These are phyloP conservation scores for Trissonchulus latispiculum DNA, from an alignment of 2,888 invertebrate genomes.

Conservation along the genomic window DNA sequence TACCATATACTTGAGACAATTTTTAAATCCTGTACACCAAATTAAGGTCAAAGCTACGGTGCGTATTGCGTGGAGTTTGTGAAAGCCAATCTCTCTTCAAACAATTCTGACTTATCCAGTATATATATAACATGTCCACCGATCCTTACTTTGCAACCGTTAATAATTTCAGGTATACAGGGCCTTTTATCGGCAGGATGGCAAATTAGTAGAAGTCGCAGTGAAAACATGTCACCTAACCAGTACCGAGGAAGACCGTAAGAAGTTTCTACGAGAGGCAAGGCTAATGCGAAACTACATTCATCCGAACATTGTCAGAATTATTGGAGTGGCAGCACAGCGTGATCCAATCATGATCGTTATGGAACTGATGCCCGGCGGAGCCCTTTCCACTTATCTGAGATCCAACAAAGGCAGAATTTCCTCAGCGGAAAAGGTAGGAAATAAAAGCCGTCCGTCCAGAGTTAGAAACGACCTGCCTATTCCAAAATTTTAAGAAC, in stretches of 20 bases:
- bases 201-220: conserved; percentile 59
- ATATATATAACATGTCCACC: no score
- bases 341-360: conserved; percentile 16
- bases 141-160: no score
- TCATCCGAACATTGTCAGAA: conserved; percentile 12
- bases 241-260: conserved; percentile 65
- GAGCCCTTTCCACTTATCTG: not conserved
- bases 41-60: no score
- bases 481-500: no score
- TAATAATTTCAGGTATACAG: not conserved
- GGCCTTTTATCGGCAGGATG: not conserved
- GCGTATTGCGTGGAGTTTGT: no score
- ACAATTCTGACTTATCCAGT: no score
- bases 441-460: no score
- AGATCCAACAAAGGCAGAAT: not conserved
- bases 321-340: conserved; percentile 17
- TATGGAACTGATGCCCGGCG: conserved; percentile 13
- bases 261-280: conserved; percentile 15
- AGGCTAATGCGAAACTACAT: conserved; percentile 13
- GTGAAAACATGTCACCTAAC: conserved; percentile 91
- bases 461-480: no score
- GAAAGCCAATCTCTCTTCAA: no score
- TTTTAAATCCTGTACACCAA: no score
- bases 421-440: not conserved
- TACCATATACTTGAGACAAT: no score